Evolutionary conservation across 1,140 invertebrate species (phyloP), one percentile per base, ranked within the genome.

Genomic region (Drosophila arizonae): DNA sequence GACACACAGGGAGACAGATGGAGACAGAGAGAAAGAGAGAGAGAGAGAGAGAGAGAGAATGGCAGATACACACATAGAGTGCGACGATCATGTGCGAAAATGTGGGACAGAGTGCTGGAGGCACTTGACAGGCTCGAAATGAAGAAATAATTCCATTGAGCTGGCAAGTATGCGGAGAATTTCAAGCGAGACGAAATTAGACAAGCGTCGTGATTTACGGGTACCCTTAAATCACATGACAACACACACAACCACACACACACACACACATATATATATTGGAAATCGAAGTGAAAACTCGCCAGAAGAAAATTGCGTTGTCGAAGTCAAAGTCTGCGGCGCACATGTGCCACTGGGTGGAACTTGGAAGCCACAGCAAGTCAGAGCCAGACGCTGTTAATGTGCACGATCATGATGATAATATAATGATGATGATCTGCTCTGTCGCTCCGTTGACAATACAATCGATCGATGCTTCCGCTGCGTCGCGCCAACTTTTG

Each of bases 91-190:
- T 84, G 82, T 79, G 79, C 79, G 71, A 78, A 87, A 77, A 72
- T 72, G 69, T 72, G 54, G 62, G 30, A 36, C 66, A 48, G 46
- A 74, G 64, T 48, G 61, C 75, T 87, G 79, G 82, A 79, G 56
- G 82, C 82, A 87, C 82, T 86, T 86, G 82, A 86, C 81, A 76
- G 52, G 60, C 60, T 17, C 50, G 72, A 64, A 68, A 77, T 69
- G 82, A 86, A 86, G 82, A 86, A 86, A 87, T 86, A 87, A 86
- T 87, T 86, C 82, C 82, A 82, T 82, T 87, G 82, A 87, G 76
- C 73, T 87, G 82, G 76, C 79, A 87, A 87, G 56, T 82, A 86
- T 86, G 82, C 65, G 79, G 58, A 69, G 82, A 86, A 86, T 86
- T 76, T 82, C 79, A 80, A 76, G 82, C 82, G 82, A 87, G 79